Conservation (phyloP, 2,888 invertebrate genomes). For the Oeneis ivallda region DNA sequence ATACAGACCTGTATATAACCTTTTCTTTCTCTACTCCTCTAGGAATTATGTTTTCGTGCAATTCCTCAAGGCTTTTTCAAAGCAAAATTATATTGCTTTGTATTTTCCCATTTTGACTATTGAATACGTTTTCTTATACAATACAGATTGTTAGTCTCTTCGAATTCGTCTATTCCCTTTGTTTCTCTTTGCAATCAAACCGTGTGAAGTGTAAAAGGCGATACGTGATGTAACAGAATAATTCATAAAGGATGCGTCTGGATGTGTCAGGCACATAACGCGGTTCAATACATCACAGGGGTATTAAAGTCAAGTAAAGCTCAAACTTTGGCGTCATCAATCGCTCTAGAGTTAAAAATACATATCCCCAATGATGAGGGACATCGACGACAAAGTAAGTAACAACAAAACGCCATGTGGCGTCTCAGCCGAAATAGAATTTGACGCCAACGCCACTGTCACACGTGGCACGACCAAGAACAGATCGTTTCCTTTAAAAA, state of each 20-base stretch:
- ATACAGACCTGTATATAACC: slow-evolving; percentile 46
- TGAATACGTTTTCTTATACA: slow-evolving; percentile 61
- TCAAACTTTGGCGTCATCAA: slow-evolving; percentile 67
- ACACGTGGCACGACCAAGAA: slow-evolving; percentile 77
- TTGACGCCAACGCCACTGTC: slow-evolving; percentile 61
- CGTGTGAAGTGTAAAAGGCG: slow-evolving; percentile 46
- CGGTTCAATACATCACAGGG: slow-evolving; percentile 38
- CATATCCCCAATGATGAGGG: slow-evolving; percentile 70
- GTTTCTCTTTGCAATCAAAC: slow-evolving; percentile 44
- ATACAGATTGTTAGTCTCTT: slow-evolving; percentile 56
- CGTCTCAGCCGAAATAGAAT: slow-evolving; percentile 65
- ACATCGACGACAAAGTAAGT: slow-evolving; percentile 74
- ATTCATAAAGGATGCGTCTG: slow-evolving; percentile 58
- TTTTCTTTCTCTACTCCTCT: slow-evolving; percentile 41
- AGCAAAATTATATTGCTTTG: slow-evolving; percentile 65
- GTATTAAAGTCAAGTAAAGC: slow-evolving; percentile 72
- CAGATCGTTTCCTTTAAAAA: slow-evolving; percentile 81
- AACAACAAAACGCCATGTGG: slow-evolving; percentile 75
- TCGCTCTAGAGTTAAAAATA: slow-evolving; percentile 67
- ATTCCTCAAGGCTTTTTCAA: slow-evolving; percentile 60
- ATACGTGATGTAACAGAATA: slow-evolving; percentile 44
- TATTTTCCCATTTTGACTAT: slow-evolving; percentile 59
- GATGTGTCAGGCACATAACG: slow-evolving; percentile 50
- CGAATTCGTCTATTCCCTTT: slow-evolving; percentile 49
- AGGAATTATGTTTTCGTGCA: slow-evolving; percentile 53